A percentile compares a stretch with the other conserved stretches of the same genome.
phyloP scores from a whole-genome alignment of 2,797 vertebrate genomes.

The Coregonus suidteri region DNA sequence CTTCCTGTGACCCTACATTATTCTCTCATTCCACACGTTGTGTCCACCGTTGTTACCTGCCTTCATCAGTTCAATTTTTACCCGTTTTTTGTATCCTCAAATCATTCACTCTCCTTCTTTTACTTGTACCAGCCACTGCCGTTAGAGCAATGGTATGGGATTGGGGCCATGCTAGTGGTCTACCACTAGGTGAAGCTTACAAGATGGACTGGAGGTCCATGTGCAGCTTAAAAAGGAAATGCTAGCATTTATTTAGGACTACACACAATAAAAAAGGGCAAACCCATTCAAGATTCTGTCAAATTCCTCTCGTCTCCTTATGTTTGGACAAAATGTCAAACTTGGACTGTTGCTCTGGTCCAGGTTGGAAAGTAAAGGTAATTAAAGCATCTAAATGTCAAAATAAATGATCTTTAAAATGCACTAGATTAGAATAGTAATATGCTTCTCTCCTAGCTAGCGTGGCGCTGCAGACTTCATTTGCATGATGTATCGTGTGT shows the following conservation, averaged over 20 bases:
- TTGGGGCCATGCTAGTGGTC: no score
- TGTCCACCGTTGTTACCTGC: neutral
- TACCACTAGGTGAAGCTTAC: neutral
- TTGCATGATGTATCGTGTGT: conserved; percentile 67
- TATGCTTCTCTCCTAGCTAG: conserved; percentile 48
- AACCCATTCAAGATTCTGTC: conserved; percentile 20
- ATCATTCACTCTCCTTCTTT: neutral
- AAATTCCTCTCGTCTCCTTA: neutral
- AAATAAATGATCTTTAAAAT: conserved; percentile 56
- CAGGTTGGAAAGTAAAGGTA: conserved; percentile 62
- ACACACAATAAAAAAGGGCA: neutral
- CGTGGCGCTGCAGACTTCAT: conserved; percentile 62
- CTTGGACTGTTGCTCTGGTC: conserved; percentile 48
- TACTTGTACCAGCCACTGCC: no score
- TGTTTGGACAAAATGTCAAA: conserved; percentile 69
- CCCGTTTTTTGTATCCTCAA: neutral
- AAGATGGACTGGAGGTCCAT: neutral
- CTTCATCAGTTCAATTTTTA: neutral
- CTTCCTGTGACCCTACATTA: neutral
- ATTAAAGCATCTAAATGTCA: conserved; percentile 52
- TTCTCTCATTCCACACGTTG: neutral
- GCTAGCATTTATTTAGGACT: neutral
- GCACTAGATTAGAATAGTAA: conserved; percentile 76
- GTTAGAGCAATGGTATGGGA: no score
- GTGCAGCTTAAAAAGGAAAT: neutral